A percentile compares a stretch with the other conserved stretches of the same genome.
Conservation (phyloP, 2,113 vertebrate species). For the Siniperca knerii region DNA sequence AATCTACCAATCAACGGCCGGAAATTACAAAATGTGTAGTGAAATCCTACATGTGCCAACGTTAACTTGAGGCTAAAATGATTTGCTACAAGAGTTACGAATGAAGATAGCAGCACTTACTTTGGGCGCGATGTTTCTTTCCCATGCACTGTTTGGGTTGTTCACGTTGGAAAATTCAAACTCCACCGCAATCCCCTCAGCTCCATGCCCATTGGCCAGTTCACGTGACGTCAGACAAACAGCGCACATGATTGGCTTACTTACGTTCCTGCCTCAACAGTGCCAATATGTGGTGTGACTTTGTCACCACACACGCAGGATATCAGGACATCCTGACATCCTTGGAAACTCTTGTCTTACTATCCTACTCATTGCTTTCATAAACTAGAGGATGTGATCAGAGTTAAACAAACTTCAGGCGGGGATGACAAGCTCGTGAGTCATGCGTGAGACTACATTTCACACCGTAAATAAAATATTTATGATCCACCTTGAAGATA, state of each 20-base stretch:
- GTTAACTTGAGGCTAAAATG: not conserved
- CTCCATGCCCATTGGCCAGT: slow-evolving; percentile 65
- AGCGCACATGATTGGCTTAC: slow-evolving; percentile 52
- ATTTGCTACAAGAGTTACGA: too few relatives aligned
- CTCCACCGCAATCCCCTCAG: not conserved
- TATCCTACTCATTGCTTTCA: not conserved
- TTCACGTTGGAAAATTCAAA: slow-evolving; percentile 77
- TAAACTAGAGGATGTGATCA: too few relatives aligned
- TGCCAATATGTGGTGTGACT: not conserved
- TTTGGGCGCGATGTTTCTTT: slow-evolving; percentile 69
- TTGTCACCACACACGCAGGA: not conserved
- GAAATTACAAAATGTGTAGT: too few relatives aligned
- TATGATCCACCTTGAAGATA: too few relatives aligned
- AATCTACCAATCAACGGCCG: not conserved
- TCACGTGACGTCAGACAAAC: not conserved
- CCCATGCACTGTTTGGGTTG: not conserved
- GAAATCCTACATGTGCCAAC: not conserved
- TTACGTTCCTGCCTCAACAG: not conserved
- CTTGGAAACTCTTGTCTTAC: not conserved
- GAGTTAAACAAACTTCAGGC: too few relatives aligned
- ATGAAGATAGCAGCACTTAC: slow-evolving; percentile 46
- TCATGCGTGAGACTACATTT: too few relatives aligned
- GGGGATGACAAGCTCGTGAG: too few relatives aligned
- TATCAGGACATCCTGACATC: not conserved
- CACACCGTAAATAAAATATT: too few relatives aligned